These are phyloP conservation scores for Autographa gamma DNA, from an alignment of 2,888 invertebrate species.

Conservation along the genomic window DNA sequence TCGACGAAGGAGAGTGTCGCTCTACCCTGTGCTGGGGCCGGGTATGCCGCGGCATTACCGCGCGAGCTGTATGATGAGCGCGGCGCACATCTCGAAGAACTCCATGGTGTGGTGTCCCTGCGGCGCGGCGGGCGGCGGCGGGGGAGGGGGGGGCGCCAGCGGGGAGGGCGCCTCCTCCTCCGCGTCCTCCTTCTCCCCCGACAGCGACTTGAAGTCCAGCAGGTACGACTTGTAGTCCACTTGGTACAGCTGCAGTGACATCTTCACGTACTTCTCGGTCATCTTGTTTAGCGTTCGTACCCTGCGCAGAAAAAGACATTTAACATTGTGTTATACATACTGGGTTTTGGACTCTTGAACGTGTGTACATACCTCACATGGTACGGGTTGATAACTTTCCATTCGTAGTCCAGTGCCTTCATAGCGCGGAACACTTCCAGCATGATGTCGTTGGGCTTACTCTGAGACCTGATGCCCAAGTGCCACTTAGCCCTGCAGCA, in stretches of 20 bases:
- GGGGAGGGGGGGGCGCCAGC: constrained; percentile 66
- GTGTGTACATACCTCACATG: constrained; percentile 96
- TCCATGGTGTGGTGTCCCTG: constrained; percentile 99
- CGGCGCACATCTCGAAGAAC: constrained; percentile 99
- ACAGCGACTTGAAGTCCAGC: constrained; percentile 98
- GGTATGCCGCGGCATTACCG: constrained; percentile 89
- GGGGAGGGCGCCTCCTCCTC: constrained; percentile 75
- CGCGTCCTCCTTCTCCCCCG: constrained; percentile 91
- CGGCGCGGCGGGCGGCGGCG: constrained; percentile 65
- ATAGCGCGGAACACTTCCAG: constrained; percentile 99
- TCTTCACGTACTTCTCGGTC: constrained; percentile 96
- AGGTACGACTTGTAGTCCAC: constrained; percentile 99
- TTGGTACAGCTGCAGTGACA: constrained; percentile 99
- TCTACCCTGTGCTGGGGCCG: background rate
- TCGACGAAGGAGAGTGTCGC: background rate
- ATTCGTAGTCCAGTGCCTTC: constrained; percentile 99
- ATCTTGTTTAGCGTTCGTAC: constrained; percentile 97
- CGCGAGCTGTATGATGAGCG: constrained; percentile 98
- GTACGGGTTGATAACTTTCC: constrained; percentile 99
- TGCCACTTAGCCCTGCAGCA: constrained; percentile 97
- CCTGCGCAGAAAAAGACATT: constrained; percentile 76
- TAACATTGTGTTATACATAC: background rate
- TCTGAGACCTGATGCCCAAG: constrained; percentile 99
- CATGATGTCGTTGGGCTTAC: constrained; percentile 99
- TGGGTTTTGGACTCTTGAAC: no score